These are phyloP conservation scores for Myotis daubentonii DNA, from an alignment of 2,797 vertebrate species.

Conservation along the genomic window DNA sequence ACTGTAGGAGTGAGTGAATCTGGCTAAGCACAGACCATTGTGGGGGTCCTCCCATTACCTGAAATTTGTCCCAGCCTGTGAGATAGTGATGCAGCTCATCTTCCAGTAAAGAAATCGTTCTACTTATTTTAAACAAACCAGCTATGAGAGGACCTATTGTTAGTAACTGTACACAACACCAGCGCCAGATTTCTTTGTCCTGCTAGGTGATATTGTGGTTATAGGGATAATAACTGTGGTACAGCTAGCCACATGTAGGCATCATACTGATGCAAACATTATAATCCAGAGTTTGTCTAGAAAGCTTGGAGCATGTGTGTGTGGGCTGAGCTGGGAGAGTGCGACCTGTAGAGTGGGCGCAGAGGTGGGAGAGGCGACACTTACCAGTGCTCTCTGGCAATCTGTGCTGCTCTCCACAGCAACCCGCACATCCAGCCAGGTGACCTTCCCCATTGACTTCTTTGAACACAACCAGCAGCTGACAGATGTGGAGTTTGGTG, in stretches of 20 bases:
- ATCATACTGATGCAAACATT: not conserved
- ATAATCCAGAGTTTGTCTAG: not conserved
- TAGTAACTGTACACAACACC: not conserved
- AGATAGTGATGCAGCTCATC: not conserved
- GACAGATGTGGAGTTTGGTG: conserved; percentile 98
- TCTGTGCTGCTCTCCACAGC: conserved; percentile 84
- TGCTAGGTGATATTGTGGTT: not conserved
- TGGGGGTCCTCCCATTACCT: not conserved
- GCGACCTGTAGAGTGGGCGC: not conserved
- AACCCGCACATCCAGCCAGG: conserved; percentile 95
- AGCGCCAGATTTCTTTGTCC: not conserved
- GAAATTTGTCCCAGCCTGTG: not conserved
- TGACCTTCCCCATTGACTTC: conserved; percentile 99
- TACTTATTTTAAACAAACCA: not conserved
- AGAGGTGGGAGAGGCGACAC: accelerated
- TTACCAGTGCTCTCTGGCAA: not conserved
- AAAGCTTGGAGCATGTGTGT: not conserved
- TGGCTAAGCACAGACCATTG: not conserved
- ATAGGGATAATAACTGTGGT: not conserved
- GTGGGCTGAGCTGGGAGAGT: not conserved
- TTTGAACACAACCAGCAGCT: conserved; percentile 99
- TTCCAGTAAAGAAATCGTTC: not conserved
- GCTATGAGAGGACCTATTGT: not conserved
- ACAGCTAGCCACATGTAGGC: not conserved
- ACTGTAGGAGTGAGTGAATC: not conserved